Evolutionary conservation across 2,888 invertebrate species (phyloP), one percentile per base, ranked within the genome.

Genomic region (Chrysolina americana): DNA sequence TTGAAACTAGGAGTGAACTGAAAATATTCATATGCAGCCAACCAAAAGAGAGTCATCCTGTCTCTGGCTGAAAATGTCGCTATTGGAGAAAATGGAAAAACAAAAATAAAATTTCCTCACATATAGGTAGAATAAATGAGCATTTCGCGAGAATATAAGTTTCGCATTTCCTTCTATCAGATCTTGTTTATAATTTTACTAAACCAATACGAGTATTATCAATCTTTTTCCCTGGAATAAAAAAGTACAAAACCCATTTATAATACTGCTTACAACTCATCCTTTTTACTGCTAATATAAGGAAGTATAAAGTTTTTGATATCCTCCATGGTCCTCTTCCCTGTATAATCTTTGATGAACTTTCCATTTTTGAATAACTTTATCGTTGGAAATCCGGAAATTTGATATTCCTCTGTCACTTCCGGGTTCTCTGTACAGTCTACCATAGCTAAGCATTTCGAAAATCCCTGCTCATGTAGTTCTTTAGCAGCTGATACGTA

Each of bases 351-450:
- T 0, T 89, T 88, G 8, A 79, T 78, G 5, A 86, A 86, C 68
- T 89, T 88, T 0, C 93, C 92, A 41, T 88, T 87, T 2, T 87
- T 85, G 84, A 91, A 93, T 69, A 91, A 88, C 87, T 93, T 92
- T 84, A 94, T 89, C 0, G 94, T 93, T 0, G 95, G 95, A 81
- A 93, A 91, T 1, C 92, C 92, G 65, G 90, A 87, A 59, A 95
- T 90, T 65, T 90, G 89, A 77, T 91, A 93, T 64, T 91, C 84
- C 68, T 91, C 90, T 0, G 92, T 90, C 0, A 92, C 87, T 71
- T 89, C 89, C 0, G 89, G 87, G 80, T 94, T 93, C 56, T 90
- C 89, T 0, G 93, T 91, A 11, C 93, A 93, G 85, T 95, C 94
- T 0, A 94, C 88, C 28, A 93, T 92, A 8, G 92, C 91, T 1